Percentiles rank a stretch among this genome's conserved stretches.
phyloP scores from a whole-genome alignment of 1,140 invertebrate species.

The Sinonovacula constricta region DNA sequence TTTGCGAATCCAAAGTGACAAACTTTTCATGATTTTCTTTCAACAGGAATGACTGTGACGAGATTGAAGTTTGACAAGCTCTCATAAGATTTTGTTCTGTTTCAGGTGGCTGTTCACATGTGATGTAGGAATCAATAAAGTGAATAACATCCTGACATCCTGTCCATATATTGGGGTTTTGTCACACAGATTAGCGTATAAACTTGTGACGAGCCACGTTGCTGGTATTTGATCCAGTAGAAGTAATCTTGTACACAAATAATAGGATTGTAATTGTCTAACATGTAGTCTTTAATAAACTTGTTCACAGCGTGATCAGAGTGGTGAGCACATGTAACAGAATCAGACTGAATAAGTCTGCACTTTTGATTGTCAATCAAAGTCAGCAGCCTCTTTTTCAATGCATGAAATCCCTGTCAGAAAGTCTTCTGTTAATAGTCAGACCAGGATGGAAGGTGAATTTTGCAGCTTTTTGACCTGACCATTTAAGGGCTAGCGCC shows the following conservation, averaged over 20 bases:
- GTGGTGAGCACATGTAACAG: constrained; percentile 7
- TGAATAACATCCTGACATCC: neutral
- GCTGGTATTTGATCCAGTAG: constrained; percentile 19
- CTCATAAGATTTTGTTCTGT: neutral
- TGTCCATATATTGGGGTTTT: neutral
- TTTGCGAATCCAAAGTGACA: constrained; percentile 16
- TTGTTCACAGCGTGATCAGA: constrained; percentile 19
- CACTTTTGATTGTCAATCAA: neutral
- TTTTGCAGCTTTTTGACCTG: too few relatives aligned
- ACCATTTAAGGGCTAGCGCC: too few relatives aligned
- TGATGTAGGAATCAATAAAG: constrained; percentile 11
- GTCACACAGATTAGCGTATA: neutral
- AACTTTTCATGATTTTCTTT: constrained; percentile 4
- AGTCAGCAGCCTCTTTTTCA: neutral
- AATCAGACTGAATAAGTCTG: constrained; percentile 9
- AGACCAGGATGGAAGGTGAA: too few relatives aligned
- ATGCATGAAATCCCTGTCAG: too few relatives aligned
- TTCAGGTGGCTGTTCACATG: neutral
- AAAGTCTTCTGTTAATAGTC: too few relatives aligned
- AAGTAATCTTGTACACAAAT: neutral
- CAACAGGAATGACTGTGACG: constrained; percentile 7
- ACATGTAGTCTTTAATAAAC: constrained; percentile 10
- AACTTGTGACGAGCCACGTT: constrained; percentile 5
- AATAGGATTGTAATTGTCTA: constrained; percentile 10
- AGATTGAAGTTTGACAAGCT: constrained; percentile 11